These are phyloP conservation scores for Clarias gariepinus DNA, from an alignment of 2,113 vertebrate species.

Conservation along the genomic window DNA sequence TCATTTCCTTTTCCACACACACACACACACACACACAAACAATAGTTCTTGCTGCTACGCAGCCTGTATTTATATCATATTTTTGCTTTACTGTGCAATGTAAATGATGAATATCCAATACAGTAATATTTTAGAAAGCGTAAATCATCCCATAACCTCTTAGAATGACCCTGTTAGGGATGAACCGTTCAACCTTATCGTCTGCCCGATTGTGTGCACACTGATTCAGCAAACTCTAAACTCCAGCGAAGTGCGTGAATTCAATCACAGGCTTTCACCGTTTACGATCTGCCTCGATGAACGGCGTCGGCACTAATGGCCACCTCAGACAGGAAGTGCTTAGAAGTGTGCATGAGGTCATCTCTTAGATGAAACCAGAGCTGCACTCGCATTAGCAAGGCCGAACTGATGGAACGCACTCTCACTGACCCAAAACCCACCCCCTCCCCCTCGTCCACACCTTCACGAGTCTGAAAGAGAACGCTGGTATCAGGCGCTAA, in stretches of 20 bases:
- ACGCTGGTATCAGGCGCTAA: background rate
- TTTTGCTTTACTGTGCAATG: too few species aligned
- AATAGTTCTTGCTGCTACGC: background rate
- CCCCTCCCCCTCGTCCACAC: background rate
- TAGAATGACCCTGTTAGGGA: background rate
- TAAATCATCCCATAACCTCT: too few species aligned
- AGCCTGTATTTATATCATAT: too few species aligned
- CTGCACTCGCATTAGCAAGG: conserved; percentile 5
- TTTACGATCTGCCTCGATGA: background rate
- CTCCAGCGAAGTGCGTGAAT: background rate
- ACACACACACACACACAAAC: background rate
- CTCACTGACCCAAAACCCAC: background rate
- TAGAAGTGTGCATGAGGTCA: conserved; percentile 34
- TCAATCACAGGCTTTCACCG: conserved; percentile 8
- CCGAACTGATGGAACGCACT: conserved; percentile 1
- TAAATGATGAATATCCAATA: too few species aligned
- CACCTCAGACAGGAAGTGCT: conserved; percentile 20
- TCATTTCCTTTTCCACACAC: background rate
- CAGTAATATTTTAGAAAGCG: too few species aligned
- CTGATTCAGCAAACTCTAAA: background rate
- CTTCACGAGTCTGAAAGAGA: background rate
- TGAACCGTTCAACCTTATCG: background rate
- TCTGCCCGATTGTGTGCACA: background rate
- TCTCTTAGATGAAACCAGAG: conserved; percentile 28
- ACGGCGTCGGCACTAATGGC: conserved; percentile 2